phyloP scores from a whole-genome alignment of 2,888 invertebrate genomes.

The Daptonema setosum region DNA sequence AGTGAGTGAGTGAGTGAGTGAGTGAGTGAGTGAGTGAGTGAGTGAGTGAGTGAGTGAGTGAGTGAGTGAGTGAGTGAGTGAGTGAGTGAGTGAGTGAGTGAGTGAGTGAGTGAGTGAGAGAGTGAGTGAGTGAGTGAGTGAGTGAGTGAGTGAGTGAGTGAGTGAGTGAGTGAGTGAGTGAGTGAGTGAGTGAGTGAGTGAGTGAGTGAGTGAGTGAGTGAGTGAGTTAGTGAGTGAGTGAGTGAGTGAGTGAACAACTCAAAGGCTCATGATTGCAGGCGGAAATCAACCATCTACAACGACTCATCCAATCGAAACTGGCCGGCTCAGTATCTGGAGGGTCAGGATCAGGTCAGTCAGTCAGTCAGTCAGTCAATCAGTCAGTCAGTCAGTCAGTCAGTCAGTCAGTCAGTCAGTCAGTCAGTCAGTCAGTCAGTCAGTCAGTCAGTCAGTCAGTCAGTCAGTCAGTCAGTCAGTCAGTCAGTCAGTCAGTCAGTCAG shows the following conservation, averaged over 20 bases:
- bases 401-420: no score
- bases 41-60: not conserved
- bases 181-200: not conserved
- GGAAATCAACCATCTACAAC: not conserved
- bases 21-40: not conserved
- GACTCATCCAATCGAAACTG: not conserved
- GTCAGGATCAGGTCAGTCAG: no score
- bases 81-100: not conserved
- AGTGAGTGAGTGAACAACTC: not conserved
- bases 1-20: not conserved
- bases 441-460: no score
- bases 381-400: constrained; percentile 13
- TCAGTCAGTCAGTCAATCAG: no score
- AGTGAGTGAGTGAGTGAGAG: not conserved
- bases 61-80: not conserved
- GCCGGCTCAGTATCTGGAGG: constrained; percentile 11
- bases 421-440: no score
- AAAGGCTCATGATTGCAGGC: no score
- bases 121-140: not conserved
- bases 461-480: no score
- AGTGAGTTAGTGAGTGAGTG: not conserved
- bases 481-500: no score
- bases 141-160: not conserved
- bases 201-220: not conserved
- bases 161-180: not conserved